Conservation (phyloP, 2,113 vertebrate genomes). For the Xerus inauris region DNA sequence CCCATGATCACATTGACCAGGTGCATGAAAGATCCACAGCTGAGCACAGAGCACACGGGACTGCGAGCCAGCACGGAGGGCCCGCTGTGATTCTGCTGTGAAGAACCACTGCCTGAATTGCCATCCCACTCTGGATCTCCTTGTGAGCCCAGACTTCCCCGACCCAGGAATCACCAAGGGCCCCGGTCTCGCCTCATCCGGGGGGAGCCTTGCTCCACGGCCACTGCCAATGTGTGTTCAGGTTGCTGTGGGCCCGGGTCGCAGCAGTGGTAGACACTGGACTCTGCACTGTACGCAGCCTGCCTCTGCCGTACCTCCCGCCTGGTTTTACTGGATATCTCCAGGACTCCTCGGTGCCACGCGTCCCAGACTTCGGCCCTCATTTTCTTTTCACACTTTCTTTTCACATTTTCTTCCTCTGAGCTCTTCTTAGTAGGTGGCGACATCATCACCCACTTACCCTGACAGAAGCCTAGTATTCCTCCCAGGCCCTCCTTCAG, state of each 20-base stretch:
- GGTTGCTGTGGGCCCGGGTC: too few species aligned
- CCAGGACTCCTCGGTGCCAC: not conserved
- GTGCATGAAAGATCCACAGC: too few species aligned
- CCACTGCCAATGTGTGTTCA: too few species aligned
- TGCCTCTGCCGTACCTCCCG: too few species aligned
- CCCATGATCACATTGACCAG: rapidly evolving
- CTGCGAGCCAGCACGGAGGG: not conserved
- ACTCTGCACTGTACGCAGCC: too few species aligned
- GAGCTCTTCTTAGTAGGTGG: rapidly evolving
- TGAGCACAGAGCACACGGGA: not conserved
- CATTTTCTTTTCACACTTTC: too few species aligned
- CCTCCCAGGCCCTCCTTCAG: not conserved
- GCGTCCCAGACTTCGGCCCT: not conserved
- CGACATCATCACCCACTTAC: rapidly evolving
- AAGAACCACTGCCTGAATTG: too few species aligned
- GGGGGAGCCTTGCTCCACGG: not conserved
- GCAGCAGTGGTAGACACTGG: too few species aligned
- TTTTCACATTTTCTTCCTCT: too few species aligned
- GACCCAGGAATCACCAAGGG: rapidly evolving
- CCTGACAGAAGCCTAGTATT: not conserved
- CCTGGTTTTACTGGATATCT: too few species aligned
- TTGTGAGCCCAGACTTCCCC: rapidly evolving
- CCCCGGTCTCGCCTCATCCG: rapidly evolving
- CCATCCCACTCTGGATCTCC: too few species aligned
- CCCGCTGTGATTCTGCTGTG: too few species aligned